Base-by-base conservation (phyloP, 1,140 invertebrate genomes). In the Meloidogyne floridensis region DNA sequence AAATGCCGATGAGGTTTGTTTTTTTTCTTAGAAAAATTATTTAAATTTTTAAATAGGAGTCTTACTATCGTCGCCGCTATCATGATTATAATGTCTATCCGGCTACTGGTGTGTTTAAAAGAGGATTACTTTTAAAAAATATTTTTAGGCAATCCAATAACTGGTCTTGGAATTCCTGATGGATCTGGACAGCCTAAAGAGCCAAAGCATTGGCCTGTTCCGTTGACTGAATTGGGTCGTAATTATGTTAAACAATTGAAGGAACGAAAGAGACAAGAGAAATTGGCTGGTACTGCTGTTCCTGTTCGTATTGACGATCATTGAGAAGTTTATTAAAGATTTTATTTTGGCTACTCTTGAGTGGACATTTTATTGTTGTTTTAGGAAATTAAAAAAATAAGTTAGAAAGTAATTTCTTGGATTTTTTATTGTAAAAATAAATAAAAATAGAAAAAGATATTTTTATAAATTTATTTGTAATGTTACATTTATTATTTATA, bases 161-260 rank as follows among this genome's bases (percentile, higher is more conserved):
- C 59, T 65, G 59, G 59, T 6, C 5, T 5, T 65, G 59, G 59
- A n/a, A 7, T 65, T 65, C 15, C 59, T n/a, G 59, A 65, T n/a
- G 59, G 59, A 65, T 65, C 59, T n/a, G 59, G 59, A n/a, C 59
- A 65, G 59, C 59, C 59, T n/a, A 65, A 65, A n/a, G 15, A 65
- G 10, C 59, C 59, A 65, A 65, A n/a, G 6, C 59, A 65, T n/a
- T 65, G 59, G 59, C 59, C 59, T n/a, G 59, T 65, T 65, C 59
- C 59, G 6, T n/a, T 65, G 15, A 65, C 59, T n/a, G 59, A 65
- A 65, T 65, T 65, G n/a, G 59, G 59, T 15, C 15, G 59, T n/a
- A 65, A n/a, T n/a, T 65, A 65, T 65, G 59, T 65, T 65, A 65
- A 65, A 11, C 10, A 65, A 65, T 5, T 65, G 15, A 65, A 65